Evolutionary conservation across 2,797 vertebrate species (phyloP).

Genomic region (Poeciliopsis presidionis): DNA sequence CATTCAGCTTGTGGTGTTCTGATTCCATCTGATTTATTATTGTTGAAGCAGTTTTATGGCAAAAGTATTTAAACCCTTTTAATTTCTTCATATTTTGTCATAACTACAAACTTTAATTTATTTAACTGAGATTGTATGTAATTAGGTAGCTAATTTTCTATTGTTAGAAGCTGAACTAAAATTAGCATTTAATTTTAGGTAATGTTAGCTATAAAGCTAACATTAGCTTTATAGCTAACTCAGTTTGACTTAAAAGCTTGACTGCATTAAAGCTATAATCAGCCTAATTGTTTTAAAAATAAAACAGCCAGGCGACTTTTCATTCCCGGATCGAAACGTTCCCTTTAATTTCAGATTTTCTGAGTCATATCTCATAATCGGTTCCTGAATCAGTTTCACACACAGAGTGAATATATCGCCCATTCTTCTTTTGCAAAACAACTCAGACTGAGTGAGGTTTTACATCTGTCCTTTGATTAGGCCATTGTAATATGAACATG

Average conservation of each 20-base stretch:
- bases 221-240: no score
- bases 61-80: background rate
- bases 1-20: background rate
- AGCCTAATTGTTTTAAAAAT: background rate
- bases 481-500: background rate
- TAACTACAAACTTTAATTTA: background rate
- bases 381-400: background rate
- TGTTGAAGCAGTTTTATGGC: background rate
- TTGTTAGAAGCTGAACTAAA: no score
- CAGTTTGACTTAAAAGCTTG: no score
- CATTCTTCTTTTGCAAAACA: background rate
- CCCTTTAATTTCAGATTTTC: background rate
- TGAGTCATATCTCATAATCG: background rate
- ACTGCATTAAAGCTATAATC: no score
- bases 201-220: no score
- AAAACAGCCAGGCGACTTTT: background rate
- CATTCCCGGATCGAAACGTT: background rate
- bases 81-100: background rate
- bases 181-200: no score
- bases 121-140: background rate
- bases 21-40: background rate
- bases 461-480: background rate
- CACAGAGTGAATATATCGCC: background rate
- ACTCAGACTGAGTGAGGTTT: background rate
- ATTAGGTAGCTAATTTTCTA: no score